Evolutionary conservation across 2,888 invertebrate genomes (phyloP).

Genomic region (Chloroclystis v-ata): DNA sequence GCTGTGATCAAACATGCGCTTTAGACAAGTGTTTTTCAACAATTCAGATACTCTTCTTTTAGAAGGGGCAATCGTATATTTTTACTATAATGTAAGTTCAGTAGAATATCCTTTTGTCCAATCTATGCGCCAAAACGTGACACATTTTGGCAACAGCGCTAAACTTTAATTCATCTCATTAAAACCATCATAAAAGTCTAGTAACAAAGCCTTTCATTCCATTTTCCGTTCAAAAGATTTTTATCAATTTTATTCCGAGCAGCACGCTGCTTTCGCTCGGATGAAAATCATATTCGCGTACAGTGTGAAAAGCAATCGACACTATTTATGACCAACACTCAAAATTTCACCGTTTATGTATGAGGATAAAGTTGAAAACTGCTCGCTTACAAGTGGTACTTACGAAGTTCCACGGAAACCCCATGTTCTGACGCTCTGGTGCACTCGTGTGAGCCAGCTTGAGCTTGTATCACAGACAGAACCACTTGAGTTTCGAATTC

Average conservation of each 20-base stretch:
- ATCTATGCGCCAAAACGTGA: too few relatives aligned
- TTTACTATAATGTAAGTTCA: too few relatives aligned
- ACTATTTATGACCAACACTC: slow-evolving; percentile 25
- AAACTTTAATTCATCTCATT: background rate
- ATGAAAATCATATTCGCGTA: slow-evolving; percentile 58
- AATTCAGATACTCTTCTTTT: too few relatives aligned
- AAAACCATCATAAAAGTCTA: slow-evolving; percentile 12
- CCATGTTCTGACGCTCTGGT: slow-evolving; percentile 43
- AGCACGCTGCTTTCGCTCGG: slow-evolving; percentile 54
- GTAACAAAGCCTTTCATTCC: slow-evolving; percentile 18
- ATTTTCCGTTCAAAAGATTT: slow-evolving; percentile 16
- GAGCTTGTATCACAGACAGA: background rate
- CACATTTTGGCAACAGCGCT: too few relatives aligned
- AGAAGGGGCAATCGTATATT: too few relatives aligned
- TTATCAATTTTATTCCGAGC: slow-evolving; percentile 33
- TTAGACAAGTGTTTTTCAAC: too few relatives aligned
- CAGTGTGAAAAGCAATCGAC: slow-evolving; percentile 54
- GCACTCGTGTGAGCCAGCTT: slow-evolving; percentile 32
- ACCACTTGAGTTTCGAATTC: background rate
- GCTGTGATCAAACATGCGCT: too few relatives aligned
- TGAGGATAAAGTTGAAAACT: slow-evolving; percentile 34
- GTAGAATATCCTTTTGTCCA: too few relatives aligned
- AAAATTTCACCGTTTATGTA: slow-evolving; percentile 25
- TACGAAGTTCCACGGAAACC: slow-evolving; percentile 42
- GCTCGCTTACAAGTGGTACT: slow-evolving; percentile 16